Base-by-base conservation (phyloP, 2,113 vertebrate species). In the Cyphotilapia sp. region DNA sequence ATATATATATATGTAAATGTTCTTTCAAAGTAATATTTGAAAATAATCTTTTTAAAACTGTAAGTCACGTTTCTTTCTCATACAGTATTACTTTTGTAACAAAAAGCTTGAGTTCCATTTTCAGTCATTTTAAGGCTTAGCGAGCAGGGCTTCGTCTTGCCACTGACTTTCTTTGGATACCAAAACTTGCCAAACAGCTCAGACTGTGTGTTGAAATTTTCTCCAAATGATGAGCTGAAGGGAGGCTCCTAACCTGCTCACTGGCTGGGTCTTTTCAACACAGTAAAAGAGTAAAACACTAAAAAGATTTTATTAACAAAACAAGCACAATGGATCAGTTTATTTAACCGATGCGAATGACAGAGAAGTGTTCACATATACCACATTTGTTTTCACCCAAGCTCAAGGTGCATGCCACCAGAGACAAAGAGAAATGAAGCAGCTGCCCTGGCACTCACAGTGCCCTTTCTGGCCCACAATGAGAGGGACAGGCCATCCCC, bases 231-330 rank as follows among this genome's bases (percentile, higher is more conserved):
- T 71, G 35, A 42, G 63, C 35, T 40, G 35, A 14, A 71, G 19
- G 66, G 35, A 13, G 12, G 66, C 22, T 71, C 38, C 35, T 42
- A 71, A 42, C 38, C 35, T 71, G 8, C 66, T 71, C 12, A 24
- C 8, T 71, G 5, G 35, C 66, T 71, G 35, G 5, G 38, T 71
- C 7, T 71, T 71, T 2, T 71, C n/a, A 24, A 42, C 66, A 42
- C 38, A 16, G n/a, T 71, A 42, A 71, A 71, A 27, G 66, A 71
- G 22, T 71, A 45, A 71, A 71, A 71, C 66, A 27, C 22, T 45
- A 74, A 74, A 74, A 10, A 27, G 0, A 45, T 10, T 74, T 42
- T 74, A 24, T 24, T 27, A 9, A 74, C 13, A 74, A 74, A 45
- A 45, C 13, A 42, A 74, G 22, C 13, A 74, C 22, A 74, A 16